Percentiles rank a stretch among this genome's conserved stretches.
These are phyloP conservation scores for Danaus melanippus DNA, from an alignment of 1,140 invertebrate genomes.

Conservation along the genomic window DNA sequence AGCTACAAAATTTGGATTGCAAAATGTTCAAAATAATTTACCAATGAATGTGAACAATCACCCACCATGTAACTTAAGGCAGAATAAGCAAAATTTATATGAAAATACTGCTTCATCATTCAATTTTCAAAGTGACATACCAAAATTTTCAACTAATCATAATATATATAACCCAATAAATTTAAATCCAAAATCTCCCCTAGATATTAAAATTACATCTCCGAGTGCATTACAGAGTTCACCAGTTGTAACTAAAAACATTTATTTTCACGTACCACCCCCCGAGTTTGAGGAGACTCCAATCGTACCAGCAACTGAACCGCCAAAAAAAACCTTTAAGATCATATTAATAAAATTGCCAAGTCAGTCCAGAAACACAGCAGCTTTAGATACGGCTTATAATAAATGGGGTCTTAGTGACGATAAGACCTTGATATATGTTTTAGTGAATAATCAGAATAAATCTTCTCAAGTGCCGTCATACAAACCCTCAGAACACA, in stretches of 20 bases:
- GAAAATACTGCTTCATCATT: no score
- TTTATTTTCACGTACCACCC: constrained; percentile 89
- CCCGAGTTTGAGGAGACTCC: constrained; percentile 81
- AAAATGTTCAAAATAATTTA: no score
- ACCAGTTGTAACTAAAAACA: constrained; percentile 83
- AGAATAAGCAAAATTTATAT: no score
- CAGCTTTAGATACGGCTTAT: constrained; percentile 2
- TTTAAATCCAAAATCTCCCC: no score
- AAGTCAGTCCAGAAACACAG: constrained; percentile 17
- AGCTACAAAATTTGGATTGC: no score
- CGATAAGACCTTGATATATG: constrained; percentile 88
- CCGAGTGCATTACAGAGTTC: constrained; percentile 9
- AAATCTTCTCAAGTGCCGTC: constrained; percentile 76
- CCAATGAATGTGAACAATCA: no score
- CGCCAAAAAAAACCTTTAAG: constrained; percentile 86
- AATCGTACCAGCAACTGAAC: constrained; percentile 59
- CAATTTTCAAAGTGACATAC: no score
- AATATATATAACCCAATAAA: no score
- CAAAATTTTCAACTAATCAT: no score
- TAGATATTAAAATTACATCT: no score
- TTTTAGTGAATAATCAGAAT: constrained; percentile 83
- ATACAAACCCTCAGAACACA: constrained; percentile 51
- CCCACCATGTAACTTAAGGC: no score
- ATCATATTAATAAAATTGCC: constrained; percentile 84
- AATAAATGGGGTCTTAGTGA: constrained; percentile 56